Base-by-base conservation (phyloP, 1,140 invertebrate species). In the Tetranychus urticae region DNA sequence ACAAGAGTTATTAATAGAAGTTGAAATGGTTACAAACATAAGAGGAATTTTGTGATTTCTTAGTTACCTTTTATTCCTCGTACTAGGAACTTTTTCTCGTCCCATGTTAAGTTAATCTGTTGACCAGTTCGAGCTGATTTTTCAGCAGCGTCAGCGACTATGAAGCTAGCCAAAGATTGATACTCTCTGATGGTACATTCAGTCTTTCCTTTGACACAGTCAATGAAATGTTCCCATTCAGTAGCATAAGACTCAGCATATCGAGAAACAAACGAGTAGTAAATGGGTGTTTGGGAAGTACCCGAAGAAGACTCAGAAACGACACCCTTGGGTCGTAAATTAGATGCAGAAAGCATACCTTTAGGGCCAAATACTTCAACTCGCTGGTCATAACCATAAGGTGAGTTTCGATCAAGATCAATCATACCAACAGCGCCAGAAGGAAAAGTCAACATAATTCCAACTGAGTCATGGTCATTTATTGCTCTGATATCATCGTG, bases 361-460 rank as follows among this genome's bases (percentile, higher is more conserved):
- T 75, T 75, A 0, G 74, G 71, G 58, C 79, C 79, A 61, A 80
- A 80, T 1, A 71, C 80, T 70, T 84, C 82, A 0, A 82, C 65
- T 61, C 82, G 73, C 67, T 84, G 82, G 64, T 84, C 82, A 63
- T 84, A 84, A 2, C 82, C 82, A 63, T 79, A 82, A 2, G 68
- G 66, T 14, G 78, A 77, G 67, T 76, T 75, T 14, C 82, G 71
- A 39, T 79, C 81, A 39, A 82, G 73, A 66, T 84, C 81, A 42
- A 82, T 77, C 34, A 78, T 71, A 1, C 75, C 80, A 10, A 83
- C 64, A 1, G 78, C 75, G 1, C 81, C 81, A 48, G 78, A 80
- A 0, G 79, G 75, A 66, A 80, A 83, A 35, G 78, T 76, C 13
- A 84, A 70, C 0, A 76, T 72, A 10, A 77, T 78, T 0, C 73